A percentile compares a stretch with the other conserved stretches of the same genome.
Evolutionary conservation across 2,797 vertebrate genomes (phyloP).

Genomic region (Phrynocephalus vlangalii): DNA sequence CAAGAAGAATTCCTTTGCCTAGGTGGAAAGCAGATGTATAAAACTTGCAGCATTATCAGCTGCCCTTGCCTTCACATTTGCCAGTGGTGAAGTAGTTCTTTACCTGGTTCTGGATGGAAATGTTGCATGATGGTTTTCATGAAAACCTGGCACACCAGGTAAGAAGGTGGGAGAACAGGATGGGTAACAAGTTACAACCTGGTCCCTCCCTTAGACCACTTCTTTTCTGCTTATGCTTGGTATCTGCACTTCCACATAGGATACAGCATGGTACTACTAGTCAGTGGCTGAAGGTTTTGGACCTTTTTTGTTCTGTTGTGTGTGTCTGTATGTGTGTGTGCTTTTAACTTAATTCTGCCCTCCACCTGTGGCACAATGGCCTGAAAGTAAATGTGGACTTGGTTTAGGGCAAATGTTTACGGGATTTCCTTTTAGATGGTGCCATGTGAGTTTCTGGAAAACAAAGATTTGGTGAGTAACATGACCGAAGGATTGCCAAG

Average conservation of each 20-base stretch:
- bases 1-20: too few relatives aligned
- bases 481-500: neutral
- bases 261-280: neutral
- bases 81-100: neutral
- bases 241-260: too few relatives aligned
- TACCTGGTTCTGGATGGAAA: neutral
- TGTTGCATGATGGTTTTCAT: neutral
- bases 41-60: neutral
- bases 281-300: neutral
- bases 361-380: neutral
- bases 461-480: neutral
- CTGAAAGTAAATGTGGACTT: neutral
- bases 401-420: neutral
- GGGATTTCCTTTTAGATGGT: neutral
- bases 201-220: neutral
- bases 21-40: neutral
- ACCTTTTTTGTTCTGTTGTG: too few relatives aligned
- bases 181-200: neutral
- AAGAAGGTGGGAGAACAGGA: neutral
- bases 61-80: neutral
- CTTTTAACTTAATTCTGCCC: too few relatives aligned
- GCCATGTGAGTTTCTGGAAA: neutral
- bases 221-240: neutral
- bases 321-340: too few relatives aligned
- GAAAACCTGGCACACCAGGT: neutral